Conservation (phyloP, 2,113 vertebrate genomes). For the Heteronetta atricapilla region DNA sequence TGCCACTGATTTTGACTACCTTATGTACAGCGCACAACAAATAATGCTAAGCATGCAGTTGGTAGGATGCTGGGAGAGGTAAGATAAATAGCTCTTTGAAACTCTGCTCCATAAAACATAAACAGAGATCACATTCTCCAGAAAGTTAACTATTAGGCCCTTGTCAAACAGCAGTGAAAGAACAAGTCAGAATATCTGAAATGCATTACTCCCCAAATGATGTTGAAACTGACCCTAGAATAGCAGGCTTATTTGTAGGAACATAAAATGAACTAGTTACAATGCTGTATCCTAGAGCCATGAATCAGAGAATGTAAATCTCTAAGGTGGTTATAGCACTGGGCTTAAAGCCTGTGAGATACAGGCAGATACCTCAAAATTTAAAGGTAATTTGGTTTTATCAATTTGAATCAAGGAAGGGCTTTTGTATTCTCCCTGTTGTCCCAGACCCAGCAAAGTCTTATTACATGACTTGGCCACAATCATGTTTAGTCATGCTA, state of each 20-base stretch:
- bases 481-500: neutral
- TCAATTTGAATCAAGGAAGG: neutral
- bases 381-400: neutral
- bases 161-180: constrained; percentile 8
- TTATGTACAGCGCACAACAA: neutral
- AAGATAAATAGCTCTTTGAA: neutral
- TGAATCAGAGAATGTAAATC: neutral
- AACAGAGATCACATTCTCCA: neutral
- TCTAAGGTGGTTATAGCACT: neutral
- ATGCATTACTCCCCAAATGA: neutral
- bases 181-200: neutral
- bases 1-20: neutral
- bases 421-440: neutral
- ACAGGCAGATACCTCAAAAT: neutral
- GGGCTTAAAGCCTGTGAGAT: neutral
- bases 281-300: neutral
- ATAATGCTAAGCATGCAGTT: neutral
- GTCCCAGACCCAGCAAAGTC: neutral
- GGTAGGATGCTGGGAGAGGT: neutral
- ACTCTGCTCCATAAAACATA: neutral
- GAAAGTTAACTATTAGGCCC: neutral
- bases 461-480: neutral
- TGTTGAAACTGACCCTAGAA: neutral
- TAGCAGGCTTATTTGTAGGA: neutral
- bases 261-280: neutral